Evolutionary conservation across 2,888 invertebrate species (phyloP).

Genomic region (Brachyptera risi): DNA sequence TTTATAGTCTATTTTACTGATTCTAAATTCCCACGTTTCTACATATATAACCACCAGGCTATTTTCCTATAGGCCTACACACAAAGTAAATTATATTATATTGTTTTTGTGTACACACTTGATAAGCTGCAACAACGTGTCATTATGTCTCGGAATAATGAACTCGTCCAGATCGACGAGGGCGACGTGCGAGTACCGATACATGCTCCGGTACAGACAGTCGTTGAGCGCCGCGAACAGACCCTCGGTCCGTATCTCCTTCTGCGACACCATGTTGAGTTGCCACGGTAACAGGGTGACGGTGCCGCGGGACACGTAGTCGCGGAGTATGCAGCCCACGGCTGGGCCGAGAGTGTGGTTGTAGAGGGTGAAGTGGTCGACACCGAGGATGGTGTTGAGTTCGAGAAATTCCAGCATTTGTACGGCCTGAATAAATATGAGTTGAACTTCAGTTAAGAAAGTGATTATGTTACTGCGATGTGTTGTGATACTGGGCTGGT

Average conservation of each 20-base stretch:
- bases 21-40: no score
- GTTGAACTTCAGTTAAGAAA: no score
- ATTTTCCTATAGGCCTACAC: no score
- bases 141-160: slow-evolving; percentile 75
- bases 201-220: slow-evolving; percentile 88
- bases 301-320: slow-evolving; percentile 59
- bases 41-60: no score
- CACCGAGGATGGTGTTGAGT: slow-evolving; percentile 77
- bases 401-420: slow-evolving; percentile 88
- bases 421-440: slow-evolving; percentile 63
- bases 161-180: slow-evolving; percentile 87
- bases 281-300: slow-evolving; percentile 78
- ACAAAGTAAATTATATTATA: no score
- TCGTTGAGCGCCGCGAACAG: slow-evolving; percentile 90
- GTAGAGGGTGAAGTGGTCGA: slow-evolving; percentile 84
- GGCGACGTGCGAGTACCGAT: slow-evolving; percentile 72
- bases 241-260: slow-evolving; percentile 89
- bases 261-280: slow-evolving; percentile 79
- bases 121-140: slow-evolving; percentile 68
- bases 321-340: slow-evolving; percentile 69
- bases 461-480: no score
- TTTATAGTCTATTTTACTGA: no score
- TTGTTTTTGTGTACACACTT: slow-evolving; percentile 48
- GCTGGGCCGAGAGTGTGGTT: slow-evolving; percentile 80
- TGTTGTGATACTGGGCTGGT: no score